Percentiles rank a stretch among this genome's conserved stretches.
Conservation (phyloP, 1,140 invertebrate genomes). For the Melipona quadrifasciata region DNA sequence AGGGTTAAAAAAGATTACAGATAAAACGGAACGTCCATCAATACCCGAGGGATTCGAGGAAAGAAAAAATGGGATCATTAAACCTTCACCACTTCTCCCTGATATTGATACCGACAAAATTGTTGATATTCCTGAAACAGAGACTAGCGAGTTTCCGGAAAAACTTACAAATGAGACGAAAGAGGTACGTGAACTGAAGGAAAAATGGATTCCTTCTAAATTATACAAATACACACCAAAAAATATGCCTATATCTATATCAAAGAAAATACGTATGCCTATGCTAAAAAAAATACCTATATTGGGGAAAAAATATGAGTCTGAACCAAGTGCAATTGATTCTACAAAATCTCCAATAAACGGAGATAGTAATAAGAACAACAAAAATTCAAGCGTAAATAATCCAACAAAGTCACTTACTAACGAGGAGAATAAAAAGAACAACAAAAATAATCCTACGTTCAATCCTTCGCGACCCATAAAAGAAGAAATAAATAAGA, state of each 20-base stretch:
- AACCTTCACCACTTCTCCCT: neutral
- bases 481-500: neutral
- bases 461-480: too few species aligned
- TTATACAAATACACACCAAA: neutral
- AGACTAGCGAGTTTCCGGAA: neutral
- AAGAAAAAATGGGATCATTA: too few species aligned
- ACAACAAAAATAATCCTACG: neutral
- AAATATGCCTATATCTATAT: neutral
- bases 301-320: neutral
- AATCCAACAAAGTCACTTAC: neutral
- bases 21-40: neutral
- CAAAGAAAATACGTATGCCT: neutral
- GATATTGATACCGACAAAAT: neutral
- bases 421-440: neutral
- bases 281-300: neutral
- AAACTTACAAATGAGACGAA: neutral
- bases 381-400: neutral
- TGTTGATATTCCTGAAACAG: neutral
- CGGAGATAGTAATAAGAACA: neutral
- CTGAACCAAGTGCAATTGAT: neutral
- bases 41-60: neutral
- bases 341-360: too few species aligned
- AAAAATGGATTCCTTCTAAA: neutral
- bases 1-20: slow-evolving; percentile 28
- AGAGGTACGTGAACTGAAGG: neutral